These are phyloP conservation scores for Cosmia pyralina DNA, from an alignment of 2,888 invertebrate genomes.

Conservation along the genomic window DNA sequence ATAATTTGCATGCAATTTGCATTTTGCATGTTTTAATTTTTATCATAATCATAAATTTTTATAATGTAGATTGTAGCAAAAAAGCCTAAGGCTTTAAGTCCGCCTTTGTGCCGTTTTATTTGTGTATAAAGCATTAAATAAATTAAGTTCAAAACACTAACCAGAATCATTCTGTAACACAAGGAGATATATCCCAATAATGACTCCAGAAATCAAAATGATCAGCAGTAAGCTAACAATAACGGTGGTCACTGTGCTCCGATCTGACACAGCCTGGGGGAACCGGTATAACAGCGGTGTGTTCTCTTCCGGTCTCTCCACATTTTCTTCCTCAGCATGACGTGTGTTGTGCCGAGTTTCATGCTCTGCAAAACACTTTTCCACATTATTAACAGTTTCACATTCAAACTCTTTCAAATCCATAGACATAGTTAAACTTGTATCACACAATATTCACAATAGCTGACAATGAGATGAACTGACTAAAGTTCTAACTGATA, in stretches of 20 bases:
- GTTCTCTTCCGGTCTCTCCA: conserved; percentile 64
- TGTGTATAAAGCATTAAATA: too few relatives aligned
- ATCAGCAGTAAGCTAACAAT: conserved; percentile 75
- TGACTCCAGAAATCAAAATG: conserved; percentile 76
- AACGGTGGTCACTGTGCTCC: conserved; percentile 67
- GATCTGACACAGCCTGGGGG: conserved; percentile 55
- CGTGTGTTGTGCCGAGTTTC: conserved; percentile 77
- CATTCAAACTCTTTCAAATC: conserved; percentile 44
- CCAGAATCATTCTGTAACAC: conserved; percentile 78
- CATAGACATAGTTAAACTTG: conserved; percentile 27
- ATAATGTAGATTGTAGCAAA: background rate
- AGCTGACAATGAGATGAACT: conserved; percentile 44
- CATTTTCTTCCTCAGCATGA: conserved; percentile 65
- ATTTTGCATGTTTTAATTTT: background rate
- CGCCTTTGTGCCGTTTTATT: background rate
- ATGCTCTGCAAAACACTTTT: conserved; percentile 74
- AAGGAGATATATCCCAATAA: conserved; percentile 83
- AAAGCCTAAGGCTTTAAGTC: background rate
- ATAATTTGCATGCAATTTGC: too few relatives aligned
- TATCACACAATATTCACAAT: conserved; percentile 25
- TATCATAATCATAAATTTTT: background rate
- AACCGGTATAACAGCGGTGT: conserved; percentile 78
- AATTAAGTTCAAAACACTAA: conserved; percentile 60
- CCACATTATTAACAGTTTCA: conserved; percentile 26
- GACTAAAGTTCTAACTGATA: conserved; percentile 47